Base-by-base conservation (phyloP, 2,113 vertebrate species). In the Chlamydotis undulata region DNA sequence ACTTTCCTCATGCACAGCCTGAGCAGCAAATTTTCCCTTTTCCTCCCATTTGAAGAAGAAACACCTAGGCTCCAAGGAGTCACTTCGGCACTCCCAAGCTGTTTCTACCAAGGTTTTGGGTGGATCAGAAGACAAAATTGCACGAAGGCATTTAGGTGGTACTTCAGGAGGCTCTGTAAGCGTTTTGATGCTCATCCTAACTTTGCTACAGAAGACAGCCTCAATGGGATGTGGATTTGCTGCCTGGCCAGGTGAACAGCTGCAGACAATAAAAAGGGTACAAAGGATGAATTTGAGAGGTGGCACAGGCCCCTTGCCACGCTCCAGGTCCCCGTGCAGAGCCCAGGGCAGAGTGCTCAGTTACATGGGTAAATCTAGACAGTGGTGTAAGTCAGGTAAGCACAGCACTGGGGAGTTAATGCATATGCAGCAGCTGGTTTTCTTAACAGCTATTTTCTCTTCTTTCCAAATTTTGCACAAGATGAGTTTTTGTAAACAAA, bases 11-110 rank as follows among this genome's bases (percentile, higher is more conserved):
- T 8, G 21, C 49, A 71, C 47, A 63, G 43, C 5, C 31, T 16
- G 5, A 81, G 55, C 53, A 59, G n/a, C 19, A 50, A 5, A 10
- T 60, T 28, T 39, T 60, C 31, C 31, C 33, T 70, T 74, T 77
- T 43, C 70, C n/a, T 74, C 26, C 6, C 8, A 29, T 19, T 24
- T 39, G 67, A 50, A 41, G 55, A 68, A 82, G 55, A 68, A 82
- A 56, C 10, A 49, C 16, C 67, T 70, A 5, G 83, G 45, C 41
- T 82, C 56, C 60, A 52, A 8, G 31, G 16, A 59, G 26, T 4
- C 19, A 47, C 14, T 5, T 4, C 0, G 3, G 47, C 9, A 37
- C 57, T 41, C 29, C 55, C 0, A 0, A 74, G 14, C 29, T n/a
- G 12, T 22, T 82, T 29, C 70, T 60, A 45, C 29, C 29, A 45